Evolutionary conservation across 2,888 invertebrate genomes (phyloP).

Genomic region (Hyppa rectilinea): DNA sequence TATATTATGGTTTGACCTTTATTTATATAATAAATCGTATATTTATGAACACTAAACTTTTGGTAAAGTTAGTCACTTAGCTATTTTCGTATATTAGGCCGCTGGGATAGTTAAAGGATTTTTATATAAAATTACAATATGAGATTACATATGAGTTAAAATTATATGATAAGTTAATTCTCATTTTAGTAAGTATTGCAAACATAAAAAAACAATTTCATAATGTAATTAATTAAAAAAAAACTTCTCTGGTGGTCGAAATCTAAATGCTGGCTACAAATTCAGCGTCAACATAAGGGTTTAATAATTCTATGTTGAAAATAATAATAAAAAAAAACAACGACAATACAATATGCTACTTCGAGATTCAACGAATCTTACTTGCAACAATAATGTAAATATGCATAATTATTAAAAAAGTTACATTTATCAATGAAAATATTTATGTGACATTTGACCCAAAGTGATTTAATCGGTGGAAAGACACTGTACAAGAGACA

Average conservation of each 20-base stretch:
- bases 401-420: conserved; percentile 39
- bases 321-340: conserved; percentile 50
- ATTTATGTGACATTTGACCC: conserved; percentile 42
- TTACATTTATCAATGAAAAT: conserved; percentile 42
- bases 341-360: conserved; percentile 47
- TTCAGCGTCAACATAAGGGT: conserved; percentile 53
- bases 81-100: conserved; percentile 72
- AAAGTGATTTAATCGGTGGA: background rate
- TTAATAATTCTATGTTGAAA: conserved; percentile 44
- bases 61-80: conserved; percentile 73
- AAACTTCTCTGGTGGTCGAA: conserved; percentile 48
- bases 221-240: conserved; percentile 3
- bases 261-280: conserved; percentile 64
- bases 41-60: conserved; percentile 83
- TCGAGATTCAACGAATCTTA: conserved; percentile 73
- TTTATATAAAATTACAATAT: conserved; percentile 75
- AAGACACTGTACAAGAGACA: too few species aligned
- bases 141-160: conserved; percentile 80
- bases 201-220: conserved; percentile 27
- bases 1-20: conserved; percentile 68
- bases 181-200: conserved; percentile 32
- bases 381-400: conserved; percentile 51
- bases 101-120: conserved; percentile 66
- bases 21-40: conserved; percentile 60
- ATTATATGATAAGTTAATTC: conserved; percentile 50